phyloP scores from a whole-genome alignment of 2,797 vertebrate species.

The Eulemur albifrons region DNA sequence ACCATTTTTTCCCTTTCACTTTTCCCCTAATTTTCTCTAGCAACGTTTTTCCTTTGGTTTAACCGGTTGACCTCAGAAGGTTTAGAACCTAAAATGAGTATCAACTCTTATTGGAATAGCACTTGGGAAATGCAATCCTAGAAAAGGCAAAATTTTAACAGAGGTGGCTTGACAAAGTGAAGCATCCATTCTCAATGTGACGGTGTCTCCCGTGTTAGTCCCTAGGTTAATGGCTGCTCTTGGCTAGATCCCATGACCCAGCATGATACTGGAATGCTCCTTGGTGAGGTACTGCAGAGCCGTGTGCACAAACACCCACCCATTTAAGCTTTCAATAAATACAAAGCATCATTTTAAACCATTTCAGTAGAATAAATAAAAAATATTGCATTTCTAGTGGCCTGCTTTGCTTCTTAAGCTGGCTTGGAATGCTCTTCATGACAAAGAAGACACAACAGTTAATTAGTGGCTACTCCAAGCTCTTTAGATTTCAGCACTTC shows the following conservation, averaged over 20 bases:
- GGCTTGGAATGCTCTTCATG: constrained; percentile 62
- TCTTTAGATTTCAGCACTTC: constrained; percentile 74
- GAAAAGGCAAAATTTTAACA: constrained; percentile 48
- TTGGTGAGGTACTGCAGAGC: constrained; percentile 1
- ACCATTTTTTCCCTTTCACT: not conserved
- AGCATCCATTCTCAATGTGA: not conserved
- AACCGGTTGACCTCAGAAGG: constrained; percentile 67
- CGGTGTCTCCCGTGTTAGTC: not conserved
- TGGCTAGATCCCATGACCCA: not conserved
- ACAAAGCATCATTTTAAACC: constrained; percentile 52
- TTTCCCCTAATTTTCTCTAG: constrained; percentile 31
- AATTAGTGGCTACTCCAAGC: constrained; percentile 72
- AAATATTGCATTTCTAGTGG: constrained; percentile 80
- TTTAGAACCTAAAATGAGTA: constrained; percentile 54
- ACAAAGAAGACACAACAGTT: not conserved
- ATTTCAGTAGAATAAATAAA: constrained; percentile 82
- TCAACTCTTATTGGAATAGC: constrained; percentile 66
- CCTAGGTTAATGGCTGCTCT: not conserved
- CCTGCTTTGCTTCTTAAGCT: constrained; percentile 72
- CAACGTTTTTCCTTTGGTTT: constrained; percentile 72
- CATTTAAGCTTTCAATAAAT: constrained; percentile 71
- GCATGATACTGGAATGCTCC: not conserved
- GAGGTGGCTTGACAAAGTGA: not conserved
- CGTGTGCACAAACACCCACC: accelerated
- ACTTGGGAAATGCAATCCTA: constrained; percentile 66